Evolutionary conservation across 2,888 invertebrate genomes (phyloP).

Genomic region (Pecten maximus): DNA sequence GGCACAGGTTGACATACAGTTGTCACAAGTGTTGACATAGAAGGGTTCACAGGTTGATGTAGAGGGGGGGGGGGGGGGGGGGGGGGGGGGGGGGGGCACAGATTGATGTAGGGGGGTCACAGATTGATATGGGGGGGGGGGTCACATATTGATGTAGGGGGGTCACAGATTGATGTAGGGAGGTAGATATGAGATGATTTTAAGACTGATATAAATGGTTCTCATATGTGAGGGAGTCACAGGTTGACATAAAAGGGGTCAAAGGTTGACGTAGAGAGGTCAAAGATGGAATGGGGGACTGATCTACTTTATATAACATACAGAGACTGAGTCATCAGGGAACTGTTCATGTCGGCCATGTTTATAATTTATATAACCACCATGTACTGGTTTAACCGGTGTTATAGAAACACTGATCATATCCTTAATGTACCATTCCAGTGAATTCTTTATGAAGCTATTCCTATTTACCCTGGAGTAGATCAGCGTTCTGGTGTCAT

Average conservation of each 20-base stretch:
- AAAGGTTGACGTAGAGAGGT: neutral
- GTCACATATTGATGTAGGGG: no score
- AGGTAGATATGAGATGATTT: no score
- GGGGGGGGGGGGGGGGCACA: no score
- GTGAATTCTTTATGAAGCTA: conserved; percentile 22
- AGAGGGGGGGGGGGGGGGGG: no score
- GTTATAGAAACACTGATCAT: neutral
- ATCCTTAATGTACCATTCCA: neutral
- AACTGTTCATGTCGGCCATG: neutral
- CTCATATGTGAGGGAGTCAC: neutral
- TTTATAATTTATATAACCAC: conserved; percentile 20
- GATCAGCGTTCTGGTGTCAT: neutral
- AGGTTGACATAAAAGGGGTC: neutral
- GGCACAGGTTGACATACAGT: no score
- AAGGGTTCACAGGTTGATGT: no score
- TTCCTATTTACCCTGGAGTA: neutral
- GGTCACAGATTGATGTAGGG: no score
- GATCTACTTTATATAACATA: no score
- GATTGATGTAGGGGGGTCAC: neutral
- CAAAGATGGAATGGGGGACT: neutral
- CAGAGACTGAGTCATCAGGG: no score
- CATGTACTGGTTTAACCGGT: neutral
- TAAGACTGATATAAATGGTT: no score
- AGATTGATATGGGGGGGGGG: neutral
- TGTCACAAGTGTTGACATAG: no score